Percentiles rank a stretch among this genome's conserved stretches.
These are phyloP conservation scores for Napeogenes sylphis DNA, from an alignment of 2,888 invertebrate genomes.

Conservation along the genomic window DNA sequence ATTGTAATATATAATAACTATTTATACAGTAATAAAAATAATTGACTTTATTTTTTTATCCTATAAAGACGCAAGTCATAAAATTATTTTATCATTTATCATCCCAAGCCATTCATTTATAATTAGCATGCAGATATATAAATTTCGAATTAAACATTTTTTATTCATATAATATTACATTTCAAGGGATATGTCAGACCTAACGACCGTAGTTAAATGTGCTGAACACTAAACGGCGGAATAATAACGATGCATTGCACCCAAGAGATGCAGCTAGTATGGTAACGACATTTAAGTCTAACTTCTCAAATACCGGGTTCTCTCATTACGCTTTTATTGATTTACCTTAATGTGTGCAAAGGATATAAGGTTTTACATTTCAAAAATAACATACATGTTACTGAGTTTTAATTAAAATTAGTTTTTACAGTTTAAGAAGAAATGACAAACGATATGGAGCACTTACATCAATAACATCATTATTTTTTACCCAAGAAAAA, in stretches of 20 bases:
- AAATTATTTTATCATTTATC: not conserved
- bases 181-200: slow-evolving; percentile 48
- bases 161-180: slow-evolving; percentile 19
- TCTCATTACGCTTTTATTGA: slow-evolving; percentile 1
- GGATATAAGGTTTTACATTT: too few species aligned
- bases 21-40: too few species aligned
- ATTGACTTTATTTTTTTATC: not conserved
- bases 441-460: too few species aligned
- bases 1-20: too few species aligned
- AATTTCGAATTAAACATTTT: not conserved
- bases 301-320: slow-evolving; percentile 16
- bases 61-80: not conserved
- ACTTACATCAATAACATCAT: too few species aligned
- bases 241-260: slow-evolving; percentile 62
- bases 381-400: too few species aligned
- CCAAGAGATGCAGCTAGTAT: slow-evolving; percentile 40
- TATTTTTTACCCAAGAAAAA: not conserved
- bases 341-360: not conserved
- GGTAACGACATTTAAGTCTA: slow-evolving; percentile 32
- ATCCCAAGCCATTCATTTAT: too few species aligned
- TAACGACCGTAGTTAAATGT: slow-evolving; percentile 59
- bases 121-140: too few species aligned
- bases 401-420: too few species aligned
- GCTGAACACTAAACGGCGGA: slow-evolving; percentile 54
- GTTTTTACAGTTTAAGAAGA: too few species aligned